A percentile compares a stretch with the other conserved stretches of the same genome.
These are phyloP conservation scores for Anser cygnoides DNA, from an alignment of 2,113 vertebrate genomes.

Conservation along the genomic window DNA sequence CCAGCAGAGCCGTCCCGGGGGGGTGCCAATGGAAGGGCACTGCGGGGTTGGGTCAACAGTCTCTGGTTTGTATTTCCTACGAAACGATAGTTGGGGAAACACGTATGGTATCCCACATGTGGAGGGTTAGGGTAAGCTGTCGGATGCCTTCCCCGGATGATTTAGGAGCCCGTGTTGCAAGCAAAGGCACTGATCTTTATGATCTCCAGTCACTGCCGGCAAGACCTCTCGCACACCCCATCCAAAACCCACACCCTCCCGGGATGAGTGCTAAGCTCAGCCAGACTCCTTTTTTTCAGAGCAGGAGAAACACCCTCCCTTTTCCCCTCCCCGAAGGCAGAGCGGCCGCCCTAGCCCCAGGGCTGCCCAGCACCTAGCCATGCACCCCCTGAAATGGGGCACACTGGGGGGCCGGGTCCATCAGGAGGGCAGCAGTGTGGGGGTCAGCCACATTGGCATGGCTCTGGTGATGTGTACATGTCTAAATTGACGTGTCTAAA, in stretches of 20 bases:
- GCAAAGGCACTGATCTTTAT: background rate
- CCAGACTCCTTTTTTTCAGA: background rate
- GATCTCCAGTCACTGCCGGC: background rate
- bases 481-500: background rate
- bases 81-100: background rate
- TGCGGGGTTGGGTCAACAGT: background rate
- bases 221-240: rapidly evolving
- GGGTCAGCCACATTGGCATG: background rate
- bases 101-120: background rate
- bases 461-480: background rate
- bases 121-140: background rate
- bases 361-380: rapidly evolving
- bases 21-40: background rate
- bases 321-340: background rate
- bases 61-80: background rate
- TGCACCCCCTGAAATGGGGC: rapidly evolving
- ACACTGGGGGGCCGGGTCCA: rapidly evolving
- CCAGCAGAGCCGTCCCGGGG: background rate
- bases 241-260: background rate
- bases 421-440: rapidly evolving
- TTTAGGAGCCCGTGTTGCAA: background rate
- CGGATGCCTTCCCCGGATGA: background rate
- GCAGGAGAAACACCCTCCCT: background rate
- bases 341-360: rapidly evolving
- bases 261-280: rapidly evolving